phyloP scores from a whole-genome alignment of 2,113 vertebrate genomes.

The Platycercus adscitus region DNA sequence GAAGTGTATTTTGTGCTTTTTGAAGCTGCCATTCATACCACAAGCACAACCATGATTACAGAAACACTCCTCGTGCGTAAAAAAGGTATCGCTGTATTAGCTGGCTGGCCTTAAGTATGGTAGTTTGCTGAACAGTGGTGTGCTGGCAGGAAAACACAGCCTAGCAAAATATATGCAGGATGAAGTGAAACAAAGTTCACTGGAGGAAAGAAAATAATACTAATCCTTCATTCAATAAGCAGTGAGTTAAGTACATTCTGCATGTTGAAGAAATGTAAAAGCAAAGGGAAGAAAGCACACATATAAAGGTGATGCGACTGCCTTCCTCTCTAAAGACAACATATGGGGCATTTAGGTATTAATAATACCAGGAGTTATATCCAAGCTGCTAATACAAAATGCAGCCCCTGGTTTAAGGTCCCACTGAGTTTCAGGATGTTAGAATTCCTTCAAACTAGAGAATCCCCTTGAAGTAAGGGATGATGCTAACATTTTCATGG shows the following conservation, averaged over 20 bases:
- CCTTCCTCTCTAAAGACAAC: constrained; percentile 48
- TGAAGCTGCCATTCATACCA: constrained; percentile 69
- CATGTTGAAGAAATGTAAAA: constrained; percentile 67
- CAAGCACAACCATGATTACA: constrained; percentile 50
- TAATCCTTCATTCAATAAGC: constrained; percentile 78
- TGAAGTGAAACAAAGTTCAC: constrained; percentile 78
- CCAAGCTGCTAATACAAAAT: background rate
- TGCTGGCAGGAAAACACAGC: constrained; percentile 74
- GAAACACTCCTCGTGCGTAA: constrained; percentile 61
- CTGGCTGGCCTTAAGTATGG: constrained; percentile 60
- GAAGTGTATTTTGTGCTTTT: constrained; percentile 68
- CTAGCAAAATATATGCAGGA: constrained; percentile 69
- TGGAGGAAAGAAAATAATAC: constrained; percentile 79
- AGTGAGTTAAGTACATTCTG: constrained; percentile 63
- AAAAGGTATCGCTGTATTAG: constrained; percentile 70
- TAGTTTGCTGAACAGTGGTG: constrained; percentile 68
- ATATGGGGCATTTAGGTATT: constrained; percentile 1
- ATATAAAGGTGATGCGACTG: constrained; percentile 32
- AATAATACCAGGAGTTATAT: background rate
- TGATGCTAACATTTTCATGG: background rate
- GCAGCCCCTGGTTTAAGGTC: background rate
- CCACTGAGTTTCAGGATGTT: background rate
- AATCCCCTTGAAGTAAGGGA: background rate
- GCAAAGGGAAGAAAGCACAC: constrained; percentile 50
- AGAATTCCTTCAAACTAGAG: background rate